These are phyloP conservation scores for Petaurus breviceps DNA, from an alignment of 2,113 vertebrate genomes.

Conservation along the genomic window DNA sequence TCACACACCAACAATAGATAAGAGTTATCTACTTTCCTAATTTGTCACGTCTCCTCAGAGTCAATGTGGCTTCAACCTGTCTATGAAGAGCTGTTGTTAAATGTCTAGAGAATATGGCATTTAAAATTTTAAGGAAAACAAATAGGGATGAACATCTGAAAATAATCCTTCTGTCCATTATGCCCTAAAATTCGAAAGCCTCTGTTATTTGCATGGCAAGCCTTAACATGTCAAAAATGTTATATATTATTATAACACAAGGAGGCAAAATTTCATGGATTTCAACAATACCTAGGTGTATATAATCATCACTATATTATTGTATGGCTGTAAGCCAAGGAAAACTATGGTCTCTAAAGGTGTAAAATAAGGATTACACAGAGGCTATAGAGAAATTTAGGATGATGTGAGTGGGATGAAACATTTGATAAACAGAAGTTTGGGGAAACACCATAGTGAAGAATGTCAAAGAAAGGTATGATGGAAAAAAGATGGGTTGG, in stretches of 20 bases:
- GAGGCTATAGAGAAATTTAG: no score
- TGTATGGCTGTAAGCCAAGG: no score
- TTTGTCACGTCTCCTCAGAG: neutral
- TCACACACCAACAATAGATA: neutral
- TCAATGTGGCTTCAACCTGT: neutral
- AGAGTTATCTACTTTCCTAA: neutral
- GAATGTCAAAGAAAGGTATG: no score
- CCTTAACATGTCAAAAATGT: no score
- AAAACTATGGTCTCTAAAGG: no score
- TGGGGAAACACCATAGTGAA: neutral
- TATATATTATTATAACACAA: no score
- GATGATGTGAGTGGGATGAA: neutral
- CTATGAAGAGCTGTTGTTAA: neutral
- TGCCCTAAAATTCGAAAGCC: constrained; percentile 4
- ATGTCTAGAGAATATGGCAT: neutral
- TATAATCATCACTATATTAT: neutral
- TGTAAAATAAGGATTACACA: no score
- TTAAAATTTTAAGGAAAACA: neutral
- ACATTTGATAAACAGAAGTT: neutral
- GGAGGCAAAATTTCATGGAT: neutral
- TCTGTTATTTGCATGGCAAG: no score
- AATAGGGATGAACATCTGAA: neutral
- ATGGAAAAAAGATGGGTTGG: neutral
- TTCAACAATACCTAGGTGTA: constrained; percentile 7
- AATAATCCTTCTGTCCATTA: neutral